Evolutionary conservation across 2,113 vertebrate genomes (phyloP).

Genomic region (Tragelaphus scriptus): DNA sequence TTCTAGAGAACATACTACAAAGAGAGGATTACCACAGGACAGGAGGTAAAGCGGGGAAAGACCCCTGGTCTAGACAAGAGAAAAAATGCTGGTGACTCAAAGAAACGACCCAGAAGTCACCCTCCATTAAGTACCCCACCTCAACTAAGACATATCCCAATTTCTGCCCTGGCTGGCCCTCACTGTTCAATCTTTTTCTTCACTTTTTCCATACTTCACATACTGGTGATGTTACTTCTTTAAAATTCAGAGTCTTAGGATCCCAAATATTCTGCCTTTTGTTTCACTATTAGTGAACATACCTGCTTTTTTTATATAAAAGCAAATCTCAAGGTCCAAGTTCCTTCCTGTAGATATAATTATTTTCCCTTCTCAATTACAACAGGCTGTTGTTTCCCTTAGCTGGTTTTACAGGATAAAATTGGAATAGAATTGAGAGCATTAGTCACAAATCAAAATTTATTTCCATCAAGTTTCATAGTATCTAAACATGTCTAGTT

Average conservation of each 20-base stretch:
- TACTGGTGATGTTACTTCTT: neutral
- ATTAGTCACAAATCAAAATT: conserved; percentile 9
- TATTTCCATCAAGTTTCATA: neutral
- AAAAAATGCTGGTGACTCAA: neutral
- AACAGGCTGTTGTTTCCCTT: neutral
- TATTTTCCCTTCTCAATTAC: conserved; percentile 13
- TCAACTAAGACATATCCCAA: neutral
- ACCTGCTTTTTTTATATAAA: neutral
- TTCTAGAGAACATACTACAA: neutral
- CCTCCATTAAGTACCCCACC: neutral
- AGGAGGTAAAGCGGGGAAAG: neutral
- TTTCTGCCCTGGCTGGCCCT: neutral
- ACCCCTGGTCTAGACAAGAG: neutral
- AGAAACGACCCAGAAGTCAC: neutral
- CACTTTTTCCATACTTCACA: neutral
- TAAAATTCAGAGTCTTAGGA: neutral
- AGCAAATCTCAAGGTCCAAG: neutral
- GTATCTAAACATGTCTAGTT: neutral
- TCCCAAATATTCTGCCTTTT: neutral
- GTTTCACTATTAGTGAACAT: neutral
- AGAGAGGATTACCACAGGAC: neutral
- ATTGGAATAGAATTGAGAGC: neutral
- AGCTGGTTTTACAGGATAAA: conserved; percentile 11
- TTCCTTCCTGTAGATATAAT: neutral
- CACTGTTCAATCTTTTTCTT: neutral